These are phyloP conservation scores for Noctilio leporinus DNA, from an alignment of 2,113 vertebrate genomes.

Conservation along the genomic window DNA sequence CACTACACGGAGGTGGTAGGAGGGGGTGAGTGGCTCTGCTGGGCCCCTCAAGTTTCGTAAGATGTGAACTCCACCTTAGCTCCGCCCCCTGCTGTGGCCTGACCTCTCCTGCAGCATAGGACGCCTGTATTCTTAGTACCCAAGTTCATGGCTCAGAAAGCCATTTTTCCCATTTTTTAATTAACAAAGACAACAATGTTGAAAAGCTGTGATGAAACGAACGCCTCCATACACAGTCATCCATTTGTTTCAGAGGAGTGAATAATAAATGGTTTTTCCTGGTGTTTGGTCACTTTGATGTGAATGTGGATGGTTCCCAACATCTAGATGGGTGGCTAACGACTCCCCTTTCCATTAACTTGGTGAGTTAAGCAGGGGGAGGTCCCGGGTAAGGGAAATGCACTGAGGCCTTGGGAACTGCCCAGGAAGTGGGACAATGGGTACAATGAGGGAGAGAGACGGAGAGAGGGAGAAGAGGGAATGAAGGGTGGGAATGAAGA, in stretches of 20 bases:
- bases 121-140: fast-evolving
- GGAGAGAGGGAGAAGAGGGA: not conserved
- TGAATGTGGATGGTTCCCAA: fast-evolving
- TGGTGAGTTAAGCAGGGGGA: not conserved
- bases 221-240: fast-evolving
- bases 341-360: fast-evolving
- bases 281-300: not conserved
- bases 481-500: not conserved
- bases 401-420: fast-evolving
- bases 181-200: not conserved
- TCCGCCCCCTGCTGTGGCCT: not conserved
- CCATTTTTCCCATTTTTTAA: not conserved
- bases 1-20: fast-evolving
- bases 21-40: fast-evolving
- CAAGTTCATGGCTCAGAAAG: not conserved
- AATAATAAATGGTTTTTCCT: not conserved
- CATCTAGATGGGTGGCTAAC: fast-evolving
- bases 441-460: not conserved
- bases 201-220: not conserved
- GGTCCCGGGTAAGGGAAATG: not conserved
- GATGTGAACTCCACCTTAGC: no score
- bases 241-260: not conserved
- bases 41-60: not conserved
- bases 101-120: not conserved
- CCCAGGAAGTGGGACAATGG: no score